Evolutionary conservation across 2,113 vertebrate species (phyloP).

Genomic region (Lophius piscatorius): DNA sequence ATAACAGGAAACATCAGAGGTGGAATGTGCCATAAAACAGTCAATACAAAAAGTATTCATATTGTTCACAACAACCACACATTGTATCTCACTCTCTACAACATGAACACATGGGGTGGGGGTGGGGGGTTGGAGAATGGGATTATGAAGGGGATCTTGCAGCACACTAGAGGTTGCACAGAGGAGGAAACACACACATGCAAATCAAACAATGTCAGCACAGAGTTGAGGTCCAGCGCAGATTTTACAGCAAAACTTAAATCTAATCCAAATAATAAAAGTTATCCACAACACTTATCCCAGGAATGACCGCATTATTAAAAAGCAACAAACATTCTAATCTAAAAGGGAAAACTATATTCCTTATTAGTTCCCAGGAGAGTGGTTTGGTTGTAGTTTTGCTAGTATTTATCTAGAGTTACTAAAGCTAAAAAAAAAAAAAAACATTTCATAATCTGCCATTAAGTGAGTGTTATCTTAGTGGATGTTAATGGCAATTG

Average conservation of each 20-base stretch:
- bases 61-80: slow-evolving; percentile 36
- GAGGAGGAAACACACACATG: slow-evolving; percentile 57
- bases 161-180: slow-evolving; percentile 44
- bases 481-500: not conserved
- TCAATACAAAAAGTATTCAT: slow-evolving; percentile 31
- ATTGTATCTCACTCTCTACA: slow-evolving; percentile 30
- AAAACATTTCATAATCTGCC: no score
- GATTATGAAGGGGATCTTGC: not conserved
- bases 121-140: no score
- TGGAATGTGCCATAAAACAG: slow-evolving; percentile 37
- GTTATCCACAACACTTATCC: slow-evolving; percentile 1
- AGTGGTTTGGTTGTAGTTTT: not conserved
- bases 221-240: slow-evolving; percentile 31
- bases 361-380: not conserved
- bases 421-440: not conserved
- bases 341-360: not conserved
- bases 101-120: slow-evolving; percentile 51
- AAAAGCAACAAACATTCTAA: slow-evolving; percentile 11
- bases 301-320: slow-evolving; percentile 1
- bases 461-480: not conserved
- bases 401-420: not conserved
- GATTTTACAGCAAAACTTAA: slow-evolving; percentile 25
- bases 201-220: slow-evolving; percentile 53
- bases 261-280: slow-evolving; percentile 15
- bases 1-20: slow-evolving; percentile 61